Evolutionary conservation across 2,113 vertebrate genomes (phyloP).

Genomic region (Paralichthys olivaceus): DNA sequence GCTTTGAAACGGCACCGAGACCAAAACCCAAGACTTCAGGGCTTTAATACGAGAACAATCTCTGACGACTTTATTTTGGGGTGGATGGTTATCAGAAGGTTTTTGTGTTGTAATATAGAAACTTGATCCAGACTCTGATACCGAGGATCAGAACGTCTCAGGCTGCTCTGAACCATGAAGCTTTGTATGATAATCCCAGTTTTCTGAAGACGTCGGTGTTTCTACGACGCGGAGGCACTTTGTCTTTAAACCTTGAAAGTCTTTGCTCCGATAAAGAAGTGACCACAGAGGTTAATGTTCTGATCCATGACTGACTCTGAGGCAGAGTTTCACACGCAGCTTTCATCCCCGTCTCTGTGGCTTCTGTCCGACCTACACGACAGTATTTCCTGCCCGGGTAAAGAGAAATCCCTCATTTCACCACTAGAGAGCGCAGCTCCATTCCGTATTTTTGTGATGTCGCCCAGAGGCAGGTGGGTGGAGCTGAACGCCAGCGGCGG

Average conservation of each 20-base stretch:
- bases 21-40: too few relatives aligned
- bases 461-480: conserved; percentile 84
- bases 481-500: conserved; percentile 91
- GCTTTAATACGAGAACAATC: not conserved
- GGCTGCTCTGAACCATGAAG: not conserved
- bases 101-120: not conserved
- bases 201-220: not conserved
- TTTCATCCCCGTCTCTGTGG: conserved; percentile 54
- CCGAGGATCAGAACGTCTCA: not conserved
- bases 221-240: not conserved
- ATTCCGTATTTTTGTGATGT: conserved; percentile 79
- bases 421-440: conserved; percentile 46
- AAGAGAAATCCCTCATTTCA: conserved; percentile 4
- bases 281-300: not conserved
- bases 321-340: conserved; percentile 50
- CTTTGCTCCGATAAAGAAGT: not conserved
- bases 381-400: conserved; percentile 18
- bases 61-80: not conserved
- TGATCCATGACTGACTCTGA: not conserved
- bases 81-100: too few relatives aligned
- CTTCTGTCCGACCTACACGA: not conserved
- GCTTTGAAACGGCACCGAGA: too few relatives aligned
- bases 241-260: not conserved
- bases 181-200: too few relatives aligned
- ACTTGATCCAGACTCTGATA: not conserved